Conservation (phyloP, 2,797 vertebrate genomes). For the Sebastes paucispinis region DNA sequence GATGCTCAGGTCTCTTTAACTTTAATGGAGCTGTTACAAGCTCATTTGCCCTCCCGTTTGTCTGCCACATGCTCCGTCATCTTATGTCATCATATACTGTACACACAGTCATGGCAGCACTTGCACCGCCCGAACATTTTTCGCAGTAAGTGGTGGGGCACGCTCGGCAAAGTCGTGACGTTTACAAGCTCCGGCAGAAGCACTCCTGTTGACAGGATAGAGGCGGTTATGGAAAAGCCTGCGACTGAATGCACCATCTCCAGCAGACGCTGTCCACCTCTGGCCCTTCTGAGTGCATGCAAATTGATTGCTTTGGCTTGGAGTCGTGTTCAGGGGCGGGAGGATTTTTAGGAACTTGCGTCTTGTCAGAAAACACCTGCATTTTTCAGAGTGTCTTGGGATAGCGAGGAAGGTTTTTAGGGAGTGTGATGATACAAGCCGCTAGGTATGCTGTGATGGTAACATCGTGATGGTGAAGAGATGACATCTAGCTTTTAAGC, state of each 20-base stretch:
- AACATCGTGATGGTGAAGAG: not conserved
- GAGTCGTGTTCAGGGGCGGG: slow-evolving; percentile 47
- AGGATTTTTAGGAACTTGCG: slow-evolving; percentile 33
- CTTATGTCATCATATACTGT: slow-evolving; percentile 1
- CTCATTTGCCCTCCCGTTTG: not conserved
- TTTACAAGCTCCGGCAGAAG: slow-evolving; percentile 51
- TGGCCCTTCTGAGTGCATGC: slow-evolving; percentile 37
- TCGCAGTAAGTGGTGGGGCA: not conserved
- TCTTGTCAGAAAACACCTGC: slow-evolving; percentile 40
- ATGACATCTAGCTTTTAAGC: slow-evolving; percentile 18
- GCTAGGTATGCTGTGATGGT: not conserved
- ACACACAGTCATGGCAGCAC: not conserved
- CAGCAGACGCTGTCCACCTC: slow-evolving; percentile 33
- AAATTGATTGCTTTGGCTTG: slow-evolving; percentile 62
- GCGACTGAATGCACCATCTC: slow-evolving; percentile 36
- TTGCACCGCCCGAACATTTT: slow-evolving; percentile 1
- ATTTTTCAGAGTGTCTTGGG: slow-evolving; percentile 21
- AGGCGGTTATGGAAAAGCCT: slow-evolving; percentile 60
- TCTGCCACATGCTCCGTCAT: not conserved
- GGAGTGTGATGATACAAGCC: slow-evolving; percentile 3
- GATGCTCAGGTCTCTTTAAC: not conserved
- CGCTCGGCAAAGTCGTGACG: slow-evolving; percentile 18
- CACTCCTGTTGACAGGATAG: slow-evolving; percentile 42
- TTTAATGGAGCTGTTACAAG: not conserved
- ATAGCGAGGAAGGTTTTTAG: slow-evolving; percentile 19